A percentile compares a stretch with the other conserved stretches of the same genome.
phyloP scores from a whole-genome alignment of 2,113 vertebrate genomes.

The Dromas ardeola region DNA sequence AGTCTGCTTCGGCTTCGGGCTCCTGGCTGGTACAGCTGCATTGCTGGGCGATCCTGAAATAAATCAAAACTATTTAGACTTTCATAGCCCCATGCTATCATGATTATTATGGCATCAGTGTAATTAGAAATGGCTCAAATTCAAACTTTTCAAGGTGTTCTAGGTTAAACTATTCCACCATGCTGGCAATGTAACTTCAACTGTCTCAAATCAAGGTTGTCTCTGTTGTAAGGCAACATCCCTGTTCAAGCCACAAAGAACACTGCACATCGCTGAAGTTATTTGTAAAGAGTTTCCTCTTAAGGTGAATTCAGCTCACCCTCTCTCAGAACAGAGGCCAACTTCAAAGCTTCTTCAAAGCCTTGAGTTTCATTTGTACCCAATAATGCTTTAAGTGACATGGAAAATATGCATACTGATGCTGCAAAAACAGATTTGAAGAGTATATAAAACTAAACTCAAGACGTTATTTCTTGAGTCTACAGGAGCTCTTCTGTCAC shows the following conservation, averaged over 20 bases:
- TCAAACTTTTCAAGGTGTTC: neutral
- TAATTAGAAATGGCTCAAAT: neutral
- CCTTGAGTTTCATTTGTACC: neutral
- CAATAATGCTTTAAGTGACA: neutral
- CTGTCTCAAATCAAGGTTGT: neutral
- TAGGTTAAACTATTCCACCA: neutral
- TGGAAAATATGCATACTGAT: neutral
- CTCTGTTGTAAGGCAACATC: neutral
- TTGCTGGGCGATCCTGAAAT: conserved; percentile 92
- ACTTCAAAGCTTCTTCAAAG: neutral
- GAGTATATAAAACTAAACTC: neutral
- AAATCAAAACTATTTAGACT: conserved; percentile 48
- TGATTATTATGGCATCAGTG: neutral
- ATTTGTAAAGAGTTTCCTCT: neutral
- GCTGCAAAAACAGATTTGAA: neutral
- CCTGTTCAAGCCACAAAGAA: neutral
- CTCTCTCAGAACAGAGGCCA: neutral
- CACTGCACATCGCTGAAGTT: neutral
- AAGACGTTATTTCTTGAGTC: neutral
- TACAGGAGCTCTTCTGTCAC: neutral
- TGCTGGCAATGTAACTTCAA: neutral
- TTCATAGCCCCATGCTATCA: neutral
- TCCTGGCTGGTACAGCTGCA: conserved; percentile 96
- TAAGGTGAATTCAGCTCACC: neutral
- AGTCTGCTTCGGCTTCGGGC: conserved; percentile 86